Evolutionary conservation across 2,888 invertebrate species (phyloP).

Genomic region (Prosopocoilus inquinatus): DNA sequence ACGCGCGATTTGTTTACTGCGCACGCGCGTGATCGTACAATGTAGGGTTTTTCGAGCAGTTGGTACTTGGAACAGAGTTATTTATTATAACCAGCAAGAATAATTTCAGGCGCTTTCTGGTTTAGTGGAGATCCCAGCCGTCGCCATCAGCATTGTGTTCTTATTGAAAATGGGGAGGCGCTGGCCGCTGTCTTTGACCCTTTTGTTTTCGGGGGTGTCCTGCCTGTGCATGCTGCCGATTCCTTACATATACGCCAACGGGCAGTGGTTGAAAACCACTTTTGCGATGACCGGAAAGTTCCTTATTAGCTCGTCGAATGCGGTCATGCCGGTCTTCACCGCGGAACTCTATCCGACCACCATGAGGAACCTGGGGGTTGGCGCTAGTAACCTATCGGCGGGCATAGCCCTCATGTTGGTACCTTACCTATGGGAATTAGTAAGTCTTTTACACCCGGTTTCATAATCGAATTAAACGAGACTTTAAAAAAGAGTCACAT

Average conservation of each 20-base stretch:
- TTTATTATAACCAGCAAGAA: background rate
- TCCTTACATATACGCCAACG: constrained; percentile 54
- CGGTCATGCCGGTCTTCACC: constrained; percentile 74
- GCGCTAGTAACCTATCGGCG: constrained; percentile 71
- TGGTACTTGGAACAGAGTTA: no score
- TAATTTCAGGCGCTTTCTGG: constrained; percentile 60
- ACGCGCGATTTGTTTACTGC: no score
- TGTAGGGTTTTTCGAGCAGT: no score
- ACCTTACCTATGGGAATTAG: constrained; percentile 76
- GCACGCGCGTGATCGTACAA: no score
- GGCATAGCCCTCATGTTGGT: constrained; percentile 73
- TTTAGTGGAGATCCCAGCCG: constrained; percentile 75
- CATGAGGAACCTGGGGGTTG: constrained; percentile 75
- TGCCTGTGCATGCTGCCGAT: constrained; percentile 59
- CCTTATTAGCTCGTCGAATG: constrained; percentile 74
- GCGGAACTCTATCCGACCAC: constrained; percentile 80
- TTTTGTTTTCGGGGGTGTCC: constrained; percentile 67
- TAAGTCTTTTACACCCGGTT: constrained; percentile 51
- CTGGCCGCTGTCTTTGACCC: constrained; percentile 67
- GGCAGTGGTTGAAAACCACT: constrained; percentile 69
- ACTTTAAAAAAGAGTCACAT: no score
- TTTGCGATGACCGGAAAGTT: constrained; percentile 79
- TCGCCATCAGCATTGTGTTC: constrained; percentile 72
- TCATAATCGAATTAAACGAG: no score
- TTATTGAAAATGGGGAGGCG: constrained; percentile 72